Percentiles rank a stretch among this genome's conserved stretches.
Conservation (phyloP, 1,140 invertebrate genomes). For the Heterodera schachtii region DNA sequence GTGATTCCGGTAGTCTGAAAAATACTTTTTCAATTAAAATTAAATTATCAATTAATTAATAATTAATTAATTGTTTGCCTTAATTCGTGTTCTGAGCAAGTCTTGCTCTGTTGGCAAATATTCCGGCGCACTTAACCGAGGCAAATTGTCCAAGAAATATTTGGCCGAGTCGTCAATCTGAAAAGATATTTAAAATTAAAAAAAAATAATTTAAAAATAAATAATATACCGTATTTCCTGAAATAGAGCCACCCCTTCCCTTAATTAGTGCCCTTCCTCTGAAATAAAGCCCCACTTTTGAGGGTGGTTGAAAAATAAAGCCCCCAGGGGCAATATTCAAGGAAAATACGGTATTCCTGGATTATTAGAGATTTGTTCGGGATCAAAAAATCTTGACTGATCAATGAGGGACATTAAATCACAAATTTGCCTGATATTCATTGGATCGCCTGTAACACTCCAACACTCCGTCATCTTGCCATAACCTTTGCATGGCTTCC, state of each 20-base stretch:
- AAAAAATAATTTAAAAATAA: no score
- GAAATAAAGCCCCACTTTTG: no score
- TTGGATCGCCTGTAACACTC: constrained; percentile 67
- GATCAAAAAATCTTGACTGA: no score
- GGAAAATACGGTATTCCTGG: no score
- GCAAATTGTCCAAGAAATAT: constrained; percentile 70
- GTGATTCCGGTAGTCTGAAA: constrained; percentile 64
- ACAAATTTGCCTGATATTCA: constrained; percentile 65
- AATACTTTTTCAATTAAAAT: neutral
- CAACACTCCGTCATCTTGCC: constrained; percentile 73
- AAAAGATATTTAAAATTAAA: constrained; percentile 21
- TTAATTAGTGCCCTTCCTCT: no score
- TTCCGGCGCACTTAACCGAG: constrained; percentile 53
- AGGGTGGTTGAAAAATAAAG: no score
- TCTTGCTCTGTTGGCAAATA: constrained; percentile 65
- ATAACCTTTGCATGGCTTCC: constrained; percentile 66
- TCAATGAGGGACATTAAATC: no score
- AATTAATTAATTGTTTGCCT: neutral
- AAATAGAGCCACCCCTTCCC: no score
- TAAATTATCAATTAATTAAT: neutral
- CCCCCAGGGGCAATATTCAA: no score
- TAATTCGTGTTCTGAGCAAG: constrained; percentile 61
- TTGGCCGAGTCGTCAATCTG: constrained; percentile 78
- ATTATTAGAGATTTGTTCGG: neutral
- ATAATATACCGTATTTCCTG: no score